These are phyloP conservation scores for Python bivittatus DNA, from an alignment of 2,113 vertebrate species.

Conservation along the genomic window DNA sequence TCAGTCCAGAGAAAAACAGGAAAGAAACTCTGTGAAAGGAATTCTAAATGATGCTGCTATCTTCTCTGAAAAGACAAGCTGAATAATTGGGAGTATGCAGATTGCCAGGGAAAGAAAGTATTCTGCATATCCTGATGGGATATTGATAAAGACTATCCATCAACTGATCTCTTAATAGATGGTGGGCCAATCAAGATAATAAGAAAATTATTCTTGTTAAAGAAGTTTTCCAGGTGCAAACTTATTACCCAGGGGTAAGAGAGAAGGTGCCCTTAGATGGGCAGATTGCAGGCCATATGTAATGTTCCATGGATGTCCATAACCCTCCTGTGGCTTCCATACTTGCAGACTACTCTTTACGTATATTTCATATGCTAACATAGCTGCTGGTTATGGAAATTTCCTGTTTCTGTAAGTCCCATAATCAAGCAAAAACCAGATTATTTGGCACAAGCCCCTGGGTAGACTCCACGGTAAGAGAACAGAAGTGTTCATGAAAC, in stretches of 20 bases:
- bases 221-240: not conserved
- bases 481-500: not conserved
- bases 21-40: accelerated
- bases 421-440: not conserved
- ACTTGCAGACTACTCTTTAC: not conserved
- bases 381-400: not conserved
- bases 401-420: not conserved
- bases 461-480: not conserved
- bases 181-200: not conserved
- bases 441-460: not conserved
- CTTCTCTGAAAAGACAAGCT: not conserved
- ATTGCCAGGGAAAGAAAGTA: not conserved
- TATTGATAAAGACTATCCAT: not conserved
- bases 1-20: slow-evolving; percentile 19
- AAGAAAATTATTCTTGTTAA: not conserved
- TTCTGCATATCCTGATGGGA: not conserved
- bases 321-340: not conserved
- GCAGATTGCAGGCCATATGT: not conserved
- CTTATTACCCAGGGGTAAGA: not conserved
- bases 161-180: no score
- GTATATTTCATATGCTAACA: not conserved
- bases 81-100: not conserved
- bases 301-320: not conserved
- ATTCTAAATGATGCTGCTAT: not conserved
- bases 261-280: not conserved